Conservation (phyloP, 2,113 vertebrate species). For the Zingel zingel region DNA sequence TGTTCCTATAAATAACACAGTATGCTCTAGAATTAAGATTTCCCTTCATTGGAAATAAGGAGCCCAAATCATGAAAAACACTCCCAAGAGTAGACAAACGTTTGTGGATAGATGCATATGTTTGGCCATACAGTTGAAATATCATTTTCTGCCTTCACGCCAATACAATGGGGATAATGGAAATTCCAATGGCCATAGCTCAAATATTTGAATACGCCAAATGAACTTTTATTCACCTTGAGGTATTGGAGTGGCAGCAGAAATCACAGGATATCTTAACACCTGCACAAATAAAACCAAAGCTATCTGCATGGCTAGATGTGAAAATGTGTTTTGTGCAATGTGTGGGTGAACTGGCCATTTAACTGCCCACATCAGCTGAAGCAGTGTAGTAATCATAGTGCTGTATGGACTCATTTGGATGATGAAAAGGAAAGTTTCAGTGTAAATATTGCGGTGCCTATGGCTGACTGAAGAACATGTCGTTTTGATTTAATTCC, state of each 20-base stretch:
- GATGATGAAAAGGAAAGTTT: constrained; percentile 32
- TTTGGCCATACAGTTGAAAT: too few relatives aligned
- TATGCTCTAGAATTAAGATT: too few relatives aligned
- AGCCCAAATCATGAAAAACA: neutral
- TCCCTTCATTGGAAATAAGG: neutral
- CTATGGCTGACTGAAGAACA: constrained; percentile 1
- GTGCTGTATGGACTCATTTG: neutral
- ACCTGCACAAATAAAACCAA: neutral
- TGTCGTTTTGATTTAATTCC: constrained; percentile 44
- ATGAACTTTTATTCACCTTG: too few relatives aligned
- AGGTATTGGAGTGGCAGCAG: neutral
- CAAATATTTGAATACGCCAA: too few relatives aligned
- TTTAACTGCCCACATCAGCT: neutral
- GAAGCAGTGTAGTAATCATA: neutral
- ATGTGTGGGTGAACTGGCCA: neutral
- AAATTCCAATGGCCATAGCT: too few relatives aligned
- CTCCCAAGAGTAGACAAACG: neutral
- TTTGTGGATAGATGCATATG: too few relatives aligned
- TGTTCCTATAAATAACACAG: neutral
- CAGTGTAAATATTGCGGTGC: constrained; percentile 34
- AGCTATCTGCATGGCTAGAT: too few relatives aligned
- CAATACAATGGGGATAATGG: too few relatives aligned
- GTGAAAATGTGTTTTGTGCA: neutral
- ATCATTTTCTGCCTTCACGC: too few relatives aligned
- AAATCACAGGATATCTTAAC: neutral